Percentiles rank a stretch among this genome's conserved stretches.
These are phyloP conservation scores for Sebastes reedi DNA, from an alignment of 2,797 vertebrate species.

Conservation along the genomic window DNA sequence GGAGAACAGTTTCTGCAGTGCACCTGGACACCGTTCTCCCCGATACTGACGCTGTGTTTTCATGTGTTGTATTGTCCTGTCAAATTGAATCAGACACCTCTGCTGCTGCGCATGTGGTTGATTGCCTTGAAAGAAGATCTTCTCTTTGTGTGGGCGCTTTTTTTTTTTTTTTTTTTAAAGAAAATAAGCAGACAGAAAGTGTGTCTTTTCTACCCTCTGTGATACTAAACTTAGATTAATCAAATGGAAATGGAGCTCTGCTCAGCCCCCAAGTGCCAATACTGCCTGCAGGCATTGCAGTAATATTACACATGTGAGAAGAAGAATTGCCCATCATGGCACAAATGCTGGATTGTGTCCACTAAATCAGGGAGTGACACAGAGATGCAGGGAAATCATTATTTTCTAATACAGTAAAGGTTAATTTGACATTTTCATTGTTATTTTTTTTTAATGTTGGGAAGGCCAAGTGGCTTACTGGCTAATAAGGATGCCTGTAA, in stretches of 20 bases:
- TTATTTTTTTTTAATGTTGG: neutral
- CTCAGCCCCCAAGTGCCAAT: slow-evolving; percentile 29
- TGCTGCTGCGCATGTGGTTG: neutral
- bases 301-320: slow-evolving; percentile 40
- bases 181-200: neutral
- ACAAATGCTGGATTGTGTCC: slow-evolving; percentile 33
- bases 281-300: slow-evolving; percentile 27
- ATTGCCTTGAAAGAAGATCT: slow-evolving; percentile 51
- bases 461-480: neutral
- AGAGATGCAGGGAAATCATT: slow-evolving; percentile 5
- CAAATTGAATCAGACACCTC: slow-evolving; percentile 17
- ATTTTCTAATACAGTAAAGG: slow-evolving; percentile 8
- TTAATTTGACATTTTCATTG: slow-evolving; percentile 12
- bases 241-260: slow-evolving; percentile 44
- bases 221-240: slow-evolving; percentile 57
- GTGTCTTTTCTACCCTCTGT: slow-evolving; percentile 21
- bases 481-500: neutral
- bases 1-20: slow-evolving; percentile 19
- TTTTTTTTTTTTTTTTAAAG: slow-evolving; percentile 13
- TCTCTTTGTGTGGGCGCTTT: neutral
- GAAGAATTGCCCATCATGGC: slow-evolving; percentile 40
- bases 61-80: slow-evolving; percentile 18
- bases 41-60: slow-evolving; percentile 35
- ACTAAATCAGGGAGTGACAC: slow-evolving; percentile 30
- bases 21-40: slow-evolving; percentile 31